Conservation (phyloP, 1,140 invertebrate genomes). For the Elymnias hypermnestra region DNA sequence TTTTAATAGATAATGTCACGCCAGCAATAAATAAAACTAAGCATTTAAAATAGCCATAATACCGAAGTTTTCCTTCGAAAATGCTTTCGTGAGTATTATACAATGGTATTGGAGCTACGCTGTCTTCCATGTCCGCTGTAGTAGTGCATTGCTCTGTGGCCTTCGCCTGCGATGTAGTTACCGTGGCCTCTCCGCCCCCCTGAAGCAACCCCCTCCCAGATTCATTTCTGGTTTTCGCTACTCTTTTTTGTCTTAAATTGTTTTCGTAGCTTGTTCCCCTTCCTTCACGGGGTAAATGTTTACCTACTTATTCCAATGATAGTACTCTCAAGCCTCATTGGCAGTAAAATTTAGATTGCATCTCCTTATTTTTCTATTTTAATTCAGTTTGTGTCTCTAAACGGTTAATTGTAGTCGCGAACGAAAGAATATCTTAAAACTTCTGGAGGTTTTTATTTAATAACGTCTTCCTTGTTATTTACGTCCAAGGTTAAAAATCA, state of each 20-base stretch:
- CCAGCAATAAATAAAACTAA: too few species aligned
- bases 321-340: constrained; percentile 15
- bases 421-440: too few species aligned
- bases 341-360: constrained; percentile 12
- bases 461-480: too few species aligned
- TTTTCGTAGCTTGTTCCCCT: constrained; percentile 62
- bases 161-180: constrained; percentile 35
- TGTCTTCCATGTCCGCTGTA: too few species aligned
- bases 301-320: constrained; percentile 43
- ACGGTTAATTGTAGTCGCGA: not conserved
- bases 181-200: constrained; percentile 37
- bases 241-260: constrained; percentile 71
- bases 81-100: too few species aligned
- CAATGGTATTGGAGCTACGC: too few species aligned
- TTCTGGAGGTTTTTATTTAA: too few species aligned
- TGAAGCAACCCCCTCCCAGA: constrained; percentile 51
- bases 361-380: not conserved
- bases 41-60: too few species aligned
- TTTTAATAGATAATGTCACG: too few species aligned
- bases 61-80: too few species aligned
- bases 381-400: not conserved
- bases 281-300: constrained; percentile 49
- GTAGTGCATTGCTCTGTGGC: constrained; percentile 22
- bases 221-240: constrained; percentile 71
- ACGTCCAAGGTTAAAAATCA: too few species aligned